Base-by-base conservation (phyloP, 1,140 invertebrate genomes). In the Drosophila aff. region DNA sequence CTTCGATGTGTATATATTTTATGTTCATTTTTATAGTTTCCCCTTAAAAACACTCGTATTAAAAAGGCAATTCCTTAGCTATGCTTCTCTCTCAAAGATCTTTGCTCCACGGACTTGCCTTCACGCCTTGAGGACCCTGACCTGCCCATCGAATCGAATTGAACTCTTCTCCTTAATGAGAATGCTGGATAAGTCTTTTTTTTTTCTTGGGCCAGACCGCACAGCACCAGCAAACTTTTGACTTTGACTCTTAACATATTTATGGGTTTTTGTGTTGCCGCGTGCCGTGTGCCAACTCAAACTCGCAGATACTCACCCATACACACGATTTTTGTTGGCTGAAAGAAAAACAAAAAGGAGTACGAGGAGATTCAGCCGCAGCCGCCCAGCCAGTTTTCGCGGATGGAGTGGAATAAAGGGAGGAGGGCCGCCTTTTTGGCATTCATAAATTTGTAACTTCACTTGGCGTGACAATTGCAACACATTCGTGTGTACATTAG, bases 391-490 rank as follows among this genome's bases (percentile, higher is more conserved):
- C 18, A 59, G 69, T 33, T 21, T 58, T 49, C 3, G 55, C 57
- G 65, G 72, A 44, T 71, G 67, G 66, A 28, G 40, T 33, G 52
- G 52, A 55, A 41, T 36, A 67, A 68, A 55, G 66, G 53, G 50
- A 71, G 62, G 65, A 59, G 23, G 44, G 47, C 43, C 71, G 76
- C 78, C 84, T 89, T 89, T 89, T 89, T 89, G 84, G 84, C 85
- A 92, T 92, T 92, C 91, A 92, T 92, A 92, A 92, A 92, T 92
- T 92, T 90, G 82, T 92, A 82, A 86, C 83, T 92, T 92, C 82
- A 92, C 91, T 92, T 86, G 85, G 85, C 91, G 85, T 92, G 91
- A 92, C 91, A 92, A 92, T 92, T 92, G 91, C 85, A 92, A 92
- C 87, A 91, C 83, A 91, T 87, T 91, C 81, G 83, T 84, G 84